phyloP scores from a whole-genome alignment of 2,113 vertebrate species.

The Scopus umbretta region DNA sequence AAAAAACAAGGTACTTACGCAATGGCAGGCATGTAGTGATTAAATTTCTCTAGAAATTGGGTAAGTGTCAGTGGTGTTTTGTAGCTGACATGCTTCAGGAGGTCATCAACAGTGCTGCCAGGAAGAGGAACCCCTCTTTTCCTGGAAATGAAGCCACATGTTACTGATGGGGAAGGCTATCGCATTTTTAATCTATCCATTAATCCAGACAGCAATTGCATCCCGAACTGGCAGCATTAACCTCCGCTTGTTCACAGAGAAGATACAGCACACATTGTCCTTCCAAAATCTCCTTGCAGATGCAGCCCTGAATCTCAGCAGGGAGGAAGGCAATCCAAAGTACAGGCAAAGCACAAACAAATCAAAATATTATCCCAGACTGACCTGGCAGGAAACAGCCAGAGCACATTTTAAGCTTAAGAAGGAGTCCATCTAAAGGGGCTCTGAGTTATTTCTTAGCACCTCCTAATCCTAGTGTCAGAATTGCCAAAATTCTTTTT shows the following conservation, averaged over 20 bases:
- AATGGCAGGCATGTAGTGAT: constrained; percentile 86
- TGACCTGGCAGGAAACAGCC: neutral
- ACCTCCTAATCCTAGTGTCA: neutral
- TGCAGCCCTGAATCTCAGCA: neutral
- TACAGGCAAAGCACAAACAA: neutral
- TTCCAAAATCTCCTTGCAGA: neutral
- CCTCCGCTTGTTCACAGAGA: neutral
- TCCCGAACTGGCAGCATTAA: neutral
- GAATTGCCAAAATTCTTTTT: neutral
- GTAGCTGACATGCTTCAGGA: constrained; percentile 68
- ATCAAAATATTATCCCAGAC: neutral
- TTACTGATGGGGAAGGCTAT: neutral
- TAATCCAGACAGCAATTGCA: accelerated
- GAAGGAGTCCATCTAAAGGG: neutral
- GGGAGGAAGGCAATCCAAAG: neutral
- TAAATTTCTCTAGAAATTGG: constrained; percentile 83
- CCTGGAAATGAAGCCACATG: constrained; percentile 45
- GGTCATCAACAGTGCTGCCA: constrained; percentile 51
- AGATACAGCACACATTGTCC: neutral
- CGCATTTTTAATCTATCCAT: neutral
- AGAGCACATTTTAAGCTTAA: neutral
- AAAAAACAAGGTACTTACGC: constrained; percentile 79
- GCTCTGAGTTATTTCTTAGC: constrained; percentile 17
- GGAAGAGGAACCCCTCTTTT: constrained; percentile 78
- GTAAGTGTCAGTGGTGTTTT: constrained; percentile 74